phyloP scores from a whole-genome alignment of 2,113 vertebrate genomes.

The Tiliqua scincoides region DNA sequence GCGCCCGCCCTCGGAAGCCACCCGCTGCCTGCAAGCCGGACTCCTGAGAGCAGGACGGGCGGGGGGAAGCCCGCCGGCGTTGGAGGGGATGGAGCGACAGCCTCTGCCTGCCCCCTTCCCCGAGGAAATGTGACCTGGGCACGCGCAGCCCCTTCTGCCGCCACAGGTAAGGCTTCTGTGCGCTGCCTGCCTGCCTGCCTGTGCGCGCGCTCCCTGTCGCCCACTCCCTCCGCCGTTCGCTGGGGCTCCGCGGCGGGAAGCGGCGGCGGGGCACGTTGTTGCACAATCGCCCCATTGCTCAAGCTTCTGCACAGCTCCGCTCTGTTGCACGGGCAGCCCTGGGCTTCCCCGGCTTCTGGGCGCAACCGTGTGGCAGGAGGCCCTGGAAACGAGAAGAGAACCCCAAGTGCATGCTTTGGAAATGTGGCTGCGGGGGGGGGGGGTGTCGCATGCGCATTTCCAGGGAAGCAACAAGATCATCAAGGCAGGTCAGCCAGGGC shows the following conservation, averaged over 20 bases:
- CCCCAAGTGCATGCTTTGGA: no score
- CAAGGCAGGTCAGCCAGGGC: neutral
- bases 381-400: neutral
- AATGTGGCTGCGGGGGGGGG: no score
- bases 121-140: conserved; percentile 28
- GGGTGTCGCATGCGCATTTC: neutral
- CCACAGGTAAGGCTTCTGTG: conserved; percentile 66
- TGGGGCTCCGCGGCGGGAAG: neutral
- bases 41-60: no score
- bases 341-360: neutral
- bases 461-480: neutral
- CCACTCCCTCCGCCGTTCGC: neutral
- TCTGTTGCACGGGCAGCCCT: neutral
- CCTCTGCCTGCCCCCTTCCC: neutral
- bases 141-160: neutral
- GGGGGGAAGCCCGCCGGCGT: neutral
- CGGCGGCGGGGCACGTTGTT: neutral
- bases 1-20: no score
- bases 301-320: neutral
- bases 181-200: no score
- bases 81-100: neutral
- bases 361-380: neutral
- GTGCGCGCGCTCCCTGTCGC: no score
- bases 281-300: neutral
- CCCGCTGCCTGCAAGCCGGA: neutral